Conservation (phyloP, 1,140 invertebrate genomes). For the Lordiphosa clarofinis region DNA sequence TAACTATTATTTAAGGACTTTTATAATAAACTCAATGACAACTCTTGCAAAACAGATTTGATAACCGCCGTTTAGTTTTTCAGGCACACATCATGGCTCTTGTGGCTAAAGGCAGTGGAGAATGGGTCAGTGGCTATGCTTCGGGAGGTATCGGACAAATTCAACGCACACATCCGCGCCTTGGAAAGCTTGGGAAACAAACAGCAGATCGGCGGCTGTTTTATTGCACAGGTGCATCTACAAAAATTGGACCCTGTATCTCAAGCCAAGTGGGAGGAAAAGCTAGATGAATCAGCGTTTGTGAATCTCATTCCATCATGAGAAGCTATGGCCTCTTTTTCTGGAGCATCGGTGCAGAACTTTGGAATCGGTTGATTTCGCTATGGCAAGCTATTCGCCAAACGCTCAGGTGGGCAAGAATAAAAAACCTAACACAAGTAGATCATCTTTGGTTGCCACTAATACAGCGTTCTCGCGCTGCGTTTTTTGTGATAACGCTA, state of each 20-base stretch:
- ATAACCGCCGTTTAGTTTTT: no score
- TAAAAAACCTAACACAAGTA: not conserved
- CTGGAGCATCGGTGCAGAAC: not conserved
- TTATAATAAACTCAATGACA: no score
- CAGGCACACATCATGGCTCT: no score
- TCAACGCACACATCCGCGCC: no score
- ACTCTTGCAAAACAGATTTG: no score
- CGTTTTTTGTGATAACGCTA: not conserved
- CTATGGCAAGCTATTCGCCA: not conserved
- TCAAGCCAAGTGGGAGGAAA: not conserved
- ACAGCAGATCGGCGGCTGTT: not conserved
- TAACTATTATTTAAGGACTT: no score
- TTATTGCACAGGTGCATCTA: not conserved
- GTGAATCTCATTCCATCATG: not conserved
- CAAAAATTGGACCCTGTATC: not conserved
- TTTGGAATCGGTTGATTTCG: not conserved
- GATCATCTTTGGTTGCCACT: not conserved
- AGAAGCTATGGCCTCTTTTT: not conserved
- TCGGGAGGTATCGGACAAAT: no score
- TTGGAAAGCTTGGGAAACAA: no score
- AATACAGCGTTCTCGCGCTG: not conserved
- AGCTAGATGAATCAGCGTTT: not conserved
- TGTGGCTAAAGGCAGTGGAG: no score
- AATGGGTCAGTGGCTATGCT: no score
- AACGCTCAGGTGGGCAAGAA: not conserved